Base-by-base conservation (phyloP, 2,888 invertebrate genomes). In the Apamea anceps region DNA sequence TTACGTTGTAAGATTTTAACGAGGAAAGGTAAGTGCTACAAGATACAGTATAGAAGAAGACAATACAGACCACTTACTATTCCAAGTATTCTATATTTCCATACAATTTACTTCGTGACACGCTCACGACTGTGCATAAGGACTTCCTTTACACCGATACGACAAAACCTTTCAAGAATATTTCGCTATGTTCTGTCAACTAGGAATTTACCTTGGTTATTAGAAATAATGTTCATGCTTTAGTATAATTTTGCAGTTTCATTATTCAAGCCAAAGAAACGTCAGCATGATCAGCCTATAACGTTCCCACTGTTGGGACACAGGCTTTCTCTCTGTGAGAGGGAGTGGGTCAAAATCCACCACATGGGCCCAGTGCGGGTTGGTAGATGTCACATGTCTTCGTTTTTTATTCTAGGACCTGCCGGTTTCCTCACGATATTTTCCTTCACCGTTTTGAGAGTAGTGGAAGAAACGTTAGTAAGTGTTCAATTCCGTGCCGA, bases 51-150 rank as follows among this genome's bases (percentile, higher is more conserved):
- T 71, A 42, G 60, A 66, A 51, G 42, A 70, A 62, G 60, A 82
- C 79, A 82, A 82, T 79, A 28, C n/a, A 74, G 21, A 57, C 54
- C 65, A 79, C 84, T 84, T 82, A 84, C 65, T 79, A 65, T 79
- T 67, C 65, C 32, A 77, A 81, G 77, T 67, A 77, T 72, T 73
- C 65, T 68, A 62, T 62, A 15, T 28, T n/a, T 37, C 54, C 25
- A 62, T 62, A 73, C 79, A 78, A 79, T 54, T 79, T 71, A 71
- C 15, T 13, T 66, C 37, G 73, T 79, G 65, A 84, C 65, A 79
- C 5, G 84, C 25, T 79, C 79, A 84, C 79, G 79, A 84, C 74
- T 18, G 25, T 28, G n/a, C 57, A 37, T 66, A 54, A 60, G 60
- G 15, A 79, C 70, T 79, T 71, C 79, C 73, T 79, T 62, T 42